Evolutionary conservation across 2,113 vertebrate species (phyloP).

Genomic region (Sus scrofa): DNA sequence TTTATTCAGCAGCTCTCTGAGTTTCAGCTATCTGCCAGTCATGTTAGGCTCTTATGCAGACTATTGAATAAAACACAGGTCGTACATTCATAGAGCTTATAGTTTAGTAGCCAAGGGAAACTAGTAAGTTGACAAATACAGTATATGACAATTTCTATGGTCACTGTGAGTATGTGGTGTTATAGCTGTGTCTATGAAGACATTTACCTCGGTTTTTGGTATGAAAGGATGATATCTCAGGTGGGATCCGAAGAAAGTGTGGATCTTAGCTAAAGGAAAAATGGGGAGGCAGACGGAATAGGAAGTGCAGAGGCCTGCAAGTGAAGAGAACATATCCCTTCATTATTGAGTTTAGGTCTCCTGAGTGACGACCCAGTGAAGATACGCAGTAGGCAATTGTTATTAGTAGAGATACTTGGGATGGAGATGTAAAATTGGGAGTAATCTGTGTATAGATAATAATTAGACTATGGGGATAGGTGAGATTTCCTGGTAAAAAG

Average conservation of each 20-base stretch:
- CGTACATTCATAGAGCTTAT: not conserved
- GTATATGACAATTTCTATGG: not conserved
- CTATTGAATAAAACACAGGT: not conserved
- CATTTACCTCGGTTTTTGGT: not conserved
- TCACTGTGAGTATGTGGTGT: not conserved
- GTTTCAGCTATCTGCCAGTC: not conserved
- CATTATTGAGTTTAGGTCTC: not conserved
- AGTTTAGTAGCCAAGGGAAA: not conserved
- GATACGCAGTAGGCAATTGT: not conserved
- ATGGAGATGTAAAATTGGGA: not conserved
- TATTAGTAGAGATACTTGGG: not conserved
- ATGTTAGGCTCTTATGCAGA: not conserved
- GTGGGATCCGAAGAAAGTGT: not conserved
- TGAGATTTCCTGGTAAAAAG: not conserved
- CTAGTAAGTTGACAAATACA: not conserved
- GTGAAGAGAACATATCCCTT: not conserved
- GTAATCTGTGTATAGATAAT: not conserved
- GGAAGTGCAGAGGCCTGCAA: not conserved
- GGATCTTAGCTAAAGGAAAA: not conserved
- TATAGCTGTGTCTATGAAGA: not conserved
- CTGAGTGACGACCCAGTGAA: not conserved
- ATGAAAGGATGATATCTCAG: not conserved
- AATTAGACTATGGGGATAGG: not conserved
- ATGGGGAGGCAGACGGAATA: not conserved
- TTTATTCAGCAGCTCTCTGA: not conserved